These are phyloP conservation scores for Nephila pilipes DNA, from an alignment of 1,140 invertebrate species.

Conservation along the genomic window DNA sequence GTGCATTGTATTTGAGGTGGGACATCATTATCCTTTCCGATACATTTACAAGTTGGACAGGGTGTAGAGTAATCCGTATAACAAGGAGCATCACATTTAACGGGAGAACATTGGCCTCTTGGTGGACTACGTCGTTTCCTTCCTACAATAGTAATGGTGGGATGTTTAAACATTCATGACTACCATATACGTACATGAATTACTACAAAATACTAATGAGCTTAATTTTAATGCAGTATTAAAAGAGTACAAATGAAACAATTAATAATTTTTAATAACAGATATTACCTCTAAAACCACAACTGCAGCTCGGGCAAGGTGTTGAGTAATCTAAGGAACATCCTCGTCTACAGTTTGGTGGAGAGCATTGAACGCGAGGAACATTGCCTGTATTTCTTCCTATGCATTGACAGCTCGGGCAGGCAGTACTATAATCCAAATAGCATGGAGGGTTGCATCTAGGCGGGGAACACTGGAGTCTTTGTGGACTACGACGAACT, in stretches of 20 bases:
- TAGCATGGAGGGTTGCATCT: conserved; percentile 11
- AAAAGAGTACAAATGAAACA: no score
- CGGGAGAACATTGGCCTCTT: background rate
- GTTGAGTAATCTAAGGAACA: conserved; percentile 21
- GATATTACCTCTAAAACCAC: background rate
- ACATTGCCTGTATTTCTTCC: background rate
- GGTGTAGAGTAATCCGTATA: background rate
- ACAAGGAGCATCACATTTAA: conserved; percentile 26
- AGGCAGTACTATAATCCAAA: background rate
- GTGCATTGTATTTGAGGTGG: background rate
- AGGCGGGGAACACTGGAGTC: background rate
- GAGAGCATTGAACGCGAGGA: background rate
- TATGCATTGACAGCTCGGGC: conserved; percentile 5
- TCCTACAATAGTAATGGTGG: background rate
- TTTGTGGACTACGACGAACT: background rate
- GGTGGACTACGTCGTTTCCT: conserved; percentile 5
- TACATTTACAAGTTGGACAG: conserved; percentile 31
- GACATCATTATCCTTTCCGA: background rate
- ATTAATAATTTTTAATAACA: no score
- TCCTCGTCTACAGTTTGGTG: background rate
- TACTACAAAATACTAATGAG: no score
- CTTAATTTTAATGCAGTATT: no score
- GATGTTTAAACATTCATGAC: background rate
- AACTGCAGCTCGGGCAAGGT: conserved; percentile 37
- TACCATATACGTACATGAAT: background rate